A percentile compares a stretch with the other conserved stretches of the same genome.
phyloP scores from a whole-genome alignment of 2,797 vertebrate species.

The Malacoraja senta region DNA sequence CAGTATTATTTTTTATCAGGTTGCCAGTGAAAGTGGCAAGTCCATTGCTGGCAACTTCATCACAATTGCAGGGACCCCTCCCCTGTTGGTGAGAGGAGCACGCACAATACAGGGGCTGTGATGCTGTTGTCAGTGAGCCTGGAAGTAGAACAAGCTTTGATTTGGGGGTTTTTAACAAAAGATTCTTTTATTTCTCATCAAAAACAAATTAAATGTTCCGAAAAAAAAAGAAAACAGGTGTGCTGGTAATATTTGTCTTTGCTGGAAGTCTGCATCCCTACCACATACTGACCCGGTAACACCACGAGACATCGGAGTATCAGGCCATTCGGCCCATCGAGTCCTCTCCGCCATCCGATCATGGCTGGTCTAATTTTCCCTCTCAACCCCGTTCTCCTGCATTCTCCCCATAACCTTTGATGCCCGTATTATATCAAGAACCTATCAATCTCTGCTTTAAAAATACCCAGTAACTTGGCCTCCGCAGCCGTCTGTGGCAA shows the following conservation, averaged over 20 bases:
- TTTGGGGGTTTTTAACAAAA: not conserved
- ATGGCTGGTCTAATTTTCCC: too few relatives aligned
- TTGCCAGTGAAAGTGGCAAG: not conserved
- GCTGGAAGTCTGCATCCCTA: not conserved
- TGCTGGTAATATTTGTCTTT: not conserved
- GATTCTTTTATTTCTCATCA: not conserved
- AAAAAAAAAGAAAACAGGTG: not conserved
- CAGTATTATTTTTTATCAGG: not conserved
- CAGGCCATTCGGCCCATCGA: too few relatives aligned
- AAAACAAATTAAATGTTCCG: not conserved
- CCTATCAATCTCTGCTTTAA: too few relatives aligned
- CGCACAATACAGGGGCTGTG: not conserved
- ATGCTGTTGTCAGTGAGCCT: not conserved
- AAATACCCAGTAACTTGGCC: too few relatives aligned
- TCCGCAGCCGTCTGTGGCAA: too few relatives aligned
- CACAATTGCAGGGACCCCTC: not conserved
- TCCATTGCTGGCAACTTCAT: not conserved
- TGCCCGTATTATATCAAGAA: too few relatives aligned
- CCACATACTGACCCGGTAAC: not conserved
- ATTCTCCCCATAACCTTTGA: too few relatives aligned
- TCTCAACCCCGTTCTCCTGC: too few relatives aligned
- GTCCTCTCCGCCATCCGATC: too few relatives aligned
- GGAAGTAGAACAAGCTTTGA: not conserved
- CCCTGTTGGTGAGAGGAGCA: not conserved
- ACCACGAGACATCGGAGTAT: too few relatives aligned